phyloP scores from a whole-genome alignment of 2,113 vertebrate genomes.

The Campylorhamphus procurvoides region DNA sequence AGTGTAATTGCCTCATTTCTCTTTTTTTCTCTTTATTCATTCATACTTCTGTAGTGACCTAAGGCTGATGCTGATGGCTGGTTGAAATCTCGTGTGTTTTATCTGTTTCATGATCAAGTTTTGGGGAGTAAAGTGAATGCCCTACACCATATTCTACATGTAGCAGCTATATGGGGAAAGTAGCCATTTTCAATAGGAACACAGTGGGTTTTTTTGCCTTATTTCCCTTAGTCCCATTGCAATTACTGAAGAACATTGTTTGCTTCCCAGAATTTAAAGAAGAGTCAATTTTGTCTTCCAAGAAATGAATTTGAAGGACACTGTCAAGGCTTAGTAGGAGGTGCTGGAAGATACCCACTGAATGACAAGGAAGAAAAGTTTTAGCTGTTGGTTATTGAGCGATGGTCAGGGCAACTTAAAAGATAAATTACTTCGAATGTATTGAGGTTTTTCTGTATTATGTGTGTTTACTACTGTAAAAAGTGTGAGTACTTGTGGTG shows the following conservation, averaged over 20 bases:
- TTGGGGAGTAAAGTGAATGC: background rate
- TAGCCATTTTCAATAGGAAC: background rate
- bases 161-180: background rate
- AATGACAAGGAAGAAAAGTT: background rate
- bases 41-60: background rate
- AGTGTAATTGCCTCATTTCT: rapidly evolving
- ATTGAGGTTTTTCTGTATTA: background rate
- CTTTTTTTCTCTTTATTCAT: background rate
- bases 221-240: background rate
- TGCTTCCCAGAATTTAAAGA: background rate
- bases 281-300: background rate
- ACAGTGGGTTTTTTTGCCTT: background rate
- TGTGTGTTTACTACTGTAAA: background rate
- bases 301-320: background rate
- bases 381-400: background rate
- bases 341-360: background rate
- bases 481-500: background rate
- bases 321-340: background rate
- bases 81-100: background rate
- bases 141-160: background rate
- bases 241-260: background rate
- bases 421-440: background rate
- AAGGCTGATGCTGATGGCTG: background rate
- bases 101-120: background rate
- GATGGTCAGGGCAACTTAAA: background rate